Evolutionary conservation across 1,140 invertebrate genomes (phyloP).

Genomic region (Trichomalopsis sarcophagae): DNA sequence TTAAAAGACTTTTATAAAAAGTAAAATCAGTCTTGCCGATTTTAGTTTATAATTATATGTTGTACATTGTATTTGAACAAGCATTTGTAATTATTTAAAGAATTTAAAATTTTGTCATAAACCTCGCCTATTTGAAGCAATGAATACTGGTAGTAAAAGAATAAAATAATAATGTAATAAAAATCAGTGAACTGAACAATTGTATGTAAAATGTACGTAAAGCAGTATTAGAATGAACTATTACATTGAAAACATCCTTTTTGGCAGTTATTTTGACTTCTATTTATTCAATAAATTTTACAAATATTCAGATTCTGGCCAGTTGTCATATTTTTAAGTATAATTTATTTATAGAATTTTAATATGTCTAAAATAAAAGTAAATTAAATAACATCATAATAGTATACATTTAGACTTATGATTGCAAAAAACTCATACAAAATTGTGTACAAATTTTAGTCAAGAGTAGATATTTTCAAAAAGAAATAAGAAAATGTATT

Average conservation of each 20-base stretch:
- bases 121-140: conserved; percentile 24
- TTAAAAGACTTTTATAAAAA: conserved; percentile 40
- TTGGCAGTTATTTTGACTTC: conserved; percentile 27
- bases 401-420: conserved; percentile 2
- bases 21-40: conserved; percentile 38
- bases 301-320: background rate
- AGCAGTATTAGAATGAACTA: conserved; percentile 11
- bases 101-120: conserved; percentile 5
- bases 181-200: conserved; percentile 6
- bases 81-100: conserved; percentile 35
- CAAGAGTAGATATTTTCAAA: conserved; percentile 11
- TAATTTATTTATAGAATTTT: conserved; percentile 29
- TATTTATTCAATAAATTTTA: background rate
- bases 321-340: conserved; percentile 29
- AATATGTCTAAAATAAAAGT: conserved; percentile 14
- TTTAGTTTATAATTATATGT: conserved; percentile 37
- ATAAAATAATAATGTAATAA: conserved; percentile 4
- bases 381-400: background rate
- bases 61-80: conserved; percentile 43
- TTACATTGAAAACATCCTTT: background rate
- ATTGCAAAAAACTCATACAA: background rate
- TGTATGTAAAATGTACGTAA: conserved; percentile 32
- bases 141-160: conserved; percentile 1
- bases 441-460: background rate
- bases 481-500: background rate